phyloP scores from a whole-genome alignment of 2,888 invertebrate species.

The Isotomurus palustris region DNA sequence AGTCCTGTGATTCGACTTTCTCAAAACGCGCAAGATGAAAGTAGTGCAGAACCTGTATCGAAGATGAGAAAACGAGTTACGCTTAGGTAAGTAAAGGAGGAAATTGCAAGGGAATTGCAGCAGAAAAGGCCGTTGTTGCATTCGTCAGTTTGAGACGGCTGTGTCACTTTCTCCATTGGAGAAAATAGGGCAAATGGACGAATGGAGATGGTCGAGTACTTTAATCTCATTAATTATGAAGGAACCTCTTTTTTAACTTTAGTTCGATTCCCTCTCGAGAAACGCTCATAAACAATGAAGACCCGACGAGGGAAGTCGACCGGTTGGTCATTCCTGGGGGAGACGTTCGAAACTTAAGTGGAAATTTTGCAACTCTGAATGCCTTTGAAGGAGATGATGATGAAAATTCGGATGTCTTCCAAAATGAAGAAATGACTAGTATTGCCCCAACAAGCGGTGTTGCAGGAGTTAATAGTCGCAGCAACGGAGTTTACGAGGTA shows the following conservation, averaged over 20 bases:
- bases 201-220: no score
- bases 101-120: neutral
- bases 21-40: conserved; percentile 25
- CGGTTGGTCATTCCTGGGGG: conserved; percentile 18
- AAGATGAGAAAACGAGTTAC: conserved; percentile 75
- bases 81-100: conserved; percentile 60
- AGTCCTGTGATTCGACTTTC: conserved; percentile 60
- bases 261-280: conserved; percentile 42
- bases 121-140: no score
- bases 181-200: no score
- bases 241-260: no score
- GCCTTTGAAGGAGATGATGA: conserved; percentile 22
- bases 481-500: conserved; percentile 42
- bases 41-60: conserved; percentile 25
- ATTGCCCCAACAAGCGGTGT: conserved; percentile 2
- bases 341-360: conserved; percentile 3
- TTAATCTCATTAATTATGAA: no score
- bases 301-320: conserved; percentile 23
- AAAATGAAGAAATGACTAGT: conserved; percentile 29
- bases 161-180: no score
- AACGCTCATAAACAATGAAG: conserved; percentile 30
- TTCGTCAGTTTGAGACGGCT: no score
- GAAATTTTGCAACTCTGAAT: conserved; percentile 27
- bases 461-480: conserved; percentile 13
- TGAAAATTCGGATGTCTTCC: conserved; percentile 23